Percentiles rank a stretch among this genome's conserved stretches.
phyloP scores from a whole-genome alignment of 2,888 invertebrate species.

The Pollenia griseotomentosa region DNA sequence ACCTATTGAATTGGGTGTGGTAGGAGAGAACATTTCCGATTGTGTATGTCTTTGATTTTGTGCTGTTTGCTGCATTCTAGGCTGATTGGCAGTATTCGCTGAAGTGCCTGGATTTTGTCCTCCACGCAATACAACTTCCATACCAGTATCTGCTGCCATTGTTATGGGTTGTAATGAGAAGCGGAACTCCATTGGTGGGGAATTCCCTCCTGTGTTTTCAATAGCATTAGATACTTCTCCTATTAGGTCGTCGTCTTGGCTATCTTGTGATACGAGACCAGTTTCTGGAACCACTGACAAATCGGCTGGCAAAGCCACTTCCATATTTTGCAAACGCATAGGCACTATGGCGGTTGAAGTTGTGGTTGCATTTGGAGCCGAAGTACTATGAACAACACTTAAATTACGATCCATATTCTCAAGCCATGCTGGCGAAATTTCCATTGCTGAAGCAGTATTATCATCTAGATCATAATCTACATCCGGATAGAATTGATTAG shows the following conservation, averaged over 20 bases:
- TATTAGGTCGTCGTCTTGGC: constrained; percentile 80
- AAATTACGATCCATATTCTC: constrained; percentile 81
- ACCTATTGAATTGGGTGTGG: constrained; percentile 78
- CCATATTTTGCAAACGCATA: constrained; percentile 81
- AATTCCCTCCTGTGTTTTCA: constrained; percentile 75
- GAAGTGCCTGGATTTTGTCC: constrained; percentile 75
- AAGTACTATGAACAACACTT: constrained; percentile 71
- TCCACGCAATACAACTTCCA: constrained; percentile 84
- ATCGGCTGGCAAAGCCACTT: constrained; percentile 84
- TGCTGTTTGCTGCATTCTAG: constrained; percentile 41
- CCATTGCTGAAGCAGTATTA: constrained; percentile 74
- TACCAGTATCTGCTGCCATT: constrained; percentile 81
- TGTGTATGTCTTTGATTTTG: constrained; percentile 74
- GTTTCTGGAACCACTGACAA: constrained; percentile 84
- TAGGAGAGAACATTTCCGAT: constrained; percentile 83
- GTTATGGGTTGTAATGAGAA: constrained; percentile 82
- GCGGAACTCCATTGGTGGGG: constrained; percentile 79
- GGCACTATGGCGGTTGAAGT: constrained; percentile 79
- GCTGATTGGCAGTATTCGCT: constrained; percentile 50
- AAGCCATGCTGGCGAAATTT: constrained; percentile 79
- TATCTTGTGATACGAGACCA: constrained; percentile 81
- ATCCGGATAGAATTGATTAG: constrained; percentile 88
- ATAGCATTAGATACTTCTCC: constrained; percentile 78
- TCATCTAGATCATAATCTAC: constrained; percentile 90
- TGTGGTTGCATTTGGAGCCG: constrained; percentile 74